Conservation (phyloP, 2,888 invertebrate genomes). For the Lumbricus terrestris region DNA sequence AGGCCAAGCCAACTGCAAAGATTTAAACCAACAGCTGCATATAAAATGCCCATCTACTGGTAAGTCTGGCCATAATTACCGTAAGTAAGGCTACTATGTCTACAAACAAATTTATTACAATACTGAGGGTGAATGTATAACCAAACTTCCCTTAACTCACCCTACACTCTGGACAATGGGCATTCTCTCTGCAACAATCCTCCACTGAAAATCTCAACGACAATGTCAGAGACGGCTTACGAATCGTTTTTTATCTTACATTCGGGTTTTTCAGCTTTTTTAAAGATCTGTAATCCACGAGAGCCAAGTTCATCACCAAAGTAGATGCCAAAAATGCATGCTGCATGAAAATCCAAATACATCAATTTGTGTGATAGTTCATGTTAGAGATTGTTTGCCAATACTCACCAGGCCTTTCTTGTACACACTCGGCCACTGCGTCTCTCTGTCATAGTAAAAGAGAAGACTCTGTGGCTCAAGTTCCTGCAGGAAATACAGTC, state of each 20-base stretch:
- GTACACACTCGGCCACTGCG: slow-evolving; percentile 40
- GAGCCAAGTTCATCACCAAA: not conserved
- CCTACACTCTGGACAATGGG: too few species aligned
- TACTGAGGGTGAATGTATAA: too few species aligned
- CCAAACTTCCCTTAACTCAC: too few species aligned
- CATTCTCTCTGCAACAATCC: not conserved
- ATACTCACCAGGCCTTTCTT: slow-evolving; percentile 32
- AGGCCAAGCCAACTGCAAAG: not conserved
- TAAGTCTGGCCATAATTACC: too few species aligned
- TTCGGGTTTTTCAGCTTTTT: not conserved
- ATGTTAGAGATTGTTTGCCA: not conserved
- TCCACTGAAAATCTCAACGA: not conserved
- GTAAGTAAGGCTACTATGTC: too few species aligned
- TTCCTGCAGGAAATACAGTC: slow-evolving; percentile 17
- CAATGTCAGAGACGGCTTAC: not conserved
- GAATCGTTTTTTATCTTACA: not conserved
- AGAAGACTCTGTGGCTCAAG: slow-evolving; percentile 37
- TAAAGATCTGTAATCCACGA: not conserved
- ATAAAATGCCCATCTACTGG: not conserved
- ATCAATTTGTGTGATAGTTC: not conserved
- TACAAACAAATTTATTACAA: too few species aligned
- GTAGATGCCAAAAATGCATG: not conserved
- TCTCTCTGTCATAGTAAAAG: slow-evolving; percentile 37
- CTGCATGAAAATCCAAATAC: not conserved
- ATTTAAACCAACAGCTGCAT: not conserved